These are phyloP conservation scores for Drosophila demipolita DNA, from an alignment of 2,888 invertebrate species.

Conservation along the genomic window DNA sequence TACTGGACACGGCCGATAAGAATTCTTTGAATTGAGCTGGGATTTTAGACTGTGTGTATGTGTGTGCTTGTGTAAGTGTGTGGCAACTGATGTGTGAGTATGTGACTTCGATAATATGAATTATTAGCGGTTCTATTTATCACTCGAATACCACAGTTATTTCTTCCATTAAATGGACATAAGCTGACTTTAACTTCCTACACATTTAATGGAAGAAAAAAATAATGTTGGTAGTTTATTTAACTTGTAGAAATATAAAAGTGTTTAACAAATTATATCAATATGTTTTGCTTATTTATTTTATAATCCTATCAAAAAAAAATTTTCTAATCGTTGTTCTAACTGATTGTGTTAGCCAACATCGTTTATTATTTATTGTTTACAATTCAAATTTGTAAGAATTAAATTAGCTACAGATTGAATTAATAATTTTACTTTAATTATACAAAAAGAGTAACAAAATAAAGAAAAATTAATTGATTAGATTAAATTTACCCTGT, in stretches of 20 bases:
- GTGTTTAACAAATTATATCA: not conserved
- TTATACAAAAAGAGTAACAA: too few species aligned
- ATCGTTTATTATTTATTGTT: not conserved
- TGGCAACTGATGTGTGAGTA: not conserved
- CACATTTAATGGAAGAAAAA: not conserved
- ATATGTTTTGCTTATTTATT: not conserved
- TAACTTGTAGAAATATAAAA: not conserved
- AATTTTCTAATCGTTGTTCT: not conserved
- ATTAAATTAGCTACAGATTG: not conserved
- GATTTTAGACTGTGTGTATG: not conserved
- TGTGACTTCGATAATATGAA: not conserved
- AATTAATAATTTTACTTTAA: not conserved
- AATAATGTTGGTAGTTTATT: not conserved
- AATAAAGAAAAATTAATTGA: not conserved
- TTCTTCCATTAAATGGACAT: not conserved
- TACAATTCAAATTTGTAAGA: not conserved
- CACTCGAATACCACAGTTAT: not conserved
- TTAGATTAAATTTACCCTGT: not conserved
- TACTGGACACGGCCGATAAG: constrained; percentile 22
- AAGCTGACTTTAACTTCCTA: not conserved
- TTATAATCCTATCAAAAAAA: not conserved
- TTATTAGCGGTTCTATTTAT: constrained; percentile 1
- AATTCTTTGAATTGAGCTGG: constrained; percentile 7
- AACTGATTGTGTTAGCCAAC: not conserved
- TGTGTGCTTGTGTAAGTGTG: not conserved